Evolutionary conservation across 1,140 invertebrate genomes (phyloP), one percentile per base, ranked within the genome.

Genomic region (Trichomalopsis sarcophagae): DNA sequence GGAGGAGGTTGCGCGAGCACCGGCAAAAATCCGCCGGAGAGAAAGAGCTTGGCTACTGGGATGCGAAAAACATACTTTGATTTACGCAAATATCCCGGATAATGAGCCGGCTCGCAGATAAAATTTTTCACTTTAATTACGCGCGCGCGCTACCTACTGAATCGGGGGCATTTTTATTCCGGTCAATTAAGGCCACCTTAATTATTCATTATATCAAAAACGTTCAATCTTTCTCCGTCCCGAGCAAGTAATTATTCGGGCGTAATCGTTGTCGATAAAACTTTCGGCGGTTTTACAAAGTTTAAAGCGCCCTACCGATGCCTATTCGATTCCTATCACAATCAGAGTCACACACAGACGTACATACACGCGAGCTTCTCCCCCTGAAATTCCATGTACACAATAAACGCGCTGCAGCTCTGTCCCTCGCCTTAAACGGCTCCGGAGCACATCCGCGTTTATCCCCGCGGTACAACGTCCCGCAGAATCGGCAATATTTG

Each of bases 71-170:
- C 47, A 82, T 76, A 62, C 44, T 66, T 82, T 75, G 73, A 82
- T 82, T 76, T 82, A 81, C 81, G 81, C 73, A 76, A 82, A 82
- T 66, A 76, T 82, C 33, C 21, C 2, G 50, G 73, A 75, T 75
- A 82, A 82, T 76, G 81, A 73, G 44, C 23, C 40, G 47, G 9
- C 11, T 55, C 21, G 77, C 55, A 36, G 77, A 79, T 66, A 62
- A 81, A 71, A 71, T 71, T 81, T 82, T 81, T 81, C 79, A 50
- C 27, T 62, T 50, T 30, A 82, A 82, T 82, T 82, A 71, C n/a
- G 73, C 47, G 69, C 47, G 69, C 81, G 44, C 27, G 27, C 81
- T 82, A 74, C 69, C 69, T 82, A 36, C 33, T 36, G 69, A 74
- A 74, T 81, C 55, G 27, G 73, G 17, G 21, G n/a, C 2, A 40